Evolutionary conservation across 2,888 invertebrate species (phyloP), one percentile per base, ranked within the genome.

Genomic region (Parapristionchus giblindavisi): DNA sequence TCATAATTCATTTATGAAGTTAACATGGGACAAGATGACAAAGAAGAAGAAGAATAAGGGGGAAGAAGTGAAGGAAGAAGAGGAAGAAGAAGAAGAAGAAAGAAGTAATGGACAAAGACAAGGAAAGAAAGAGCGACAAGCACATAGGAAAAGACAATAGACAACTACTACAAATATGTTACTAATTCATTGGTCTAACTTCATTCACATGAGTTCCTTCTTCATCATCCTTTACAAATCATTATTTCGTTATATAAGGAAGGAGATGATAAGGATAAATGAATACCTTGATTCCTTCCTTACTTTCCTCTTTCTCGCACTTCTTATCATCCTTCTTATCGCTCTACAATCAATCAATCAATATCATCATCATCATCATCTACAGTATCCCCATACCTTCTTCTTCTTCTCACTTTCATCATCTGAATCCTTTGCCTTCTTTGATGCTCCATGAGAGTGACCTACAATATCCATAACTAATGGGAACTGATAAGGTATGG

Each of bases 321-420:
- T 38, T 34, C 52, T 60, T 48, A 14, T 48, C 72, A 48, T 58
- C 48, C 72, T 72, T 72, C 58, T 58, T 60, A 58, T 48, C 72
- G 40, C 32, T 40, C 72, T 66, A 21, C 4, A 66, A 40, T 48
- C 34, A 51, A 32, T 43, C 43, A 14, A 43, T 17, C 43, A 8
- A 2, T 36, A 60, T 60, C 14, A 21, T 58, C 34, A 29, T 17
- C 29, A 27, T 58, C 1, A 1, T 34, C 17, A 14, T 1, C 11
- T 2, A 29, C 14, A 24, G 11, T 77, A 65, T 56, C 2, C 52
- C 48, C 43, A 54, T 54, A 29, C 77, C 65, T 68, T 75, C 54
- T 51, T 71, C 74, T 75, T 78, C 38, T 75, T 76, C 72, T 77
- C 66, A 60, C 77, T 68, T 40, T 76, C 51, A 14, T 70, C 70